A percentile compares a stretch with the other conserved stretches of the same genome.
These are phyloP conservation scores for Hoplostethus atlanticus DNA, from an alignment of 2,797 vertebrate genomes.

Conservation along the genomic window DNA sequence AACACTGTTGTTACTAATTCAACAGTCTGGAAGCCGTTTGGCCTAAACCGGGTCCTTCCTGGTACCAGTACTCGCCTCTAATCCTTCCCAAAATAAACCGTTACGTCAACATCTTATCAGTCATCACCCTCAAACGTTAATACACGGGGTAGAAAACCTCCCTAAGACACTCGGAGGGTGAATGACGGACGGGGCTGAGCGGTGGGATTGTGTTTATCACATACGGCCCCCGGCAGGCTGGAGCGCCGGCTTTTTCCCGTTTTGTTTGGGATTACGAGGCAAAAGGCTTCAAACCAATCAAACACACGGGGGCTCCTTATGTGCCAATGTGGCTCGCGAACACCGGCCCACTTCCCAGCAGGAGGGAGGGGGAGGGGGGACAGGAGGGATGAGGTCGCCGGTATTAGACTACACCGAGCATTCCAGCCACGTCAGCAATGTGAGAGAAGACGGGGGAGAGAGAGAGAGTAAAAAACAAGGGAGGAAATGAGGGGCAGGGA, in stretches of 20 bases:
- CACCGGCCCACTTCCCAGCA: conserved; percentile 60
- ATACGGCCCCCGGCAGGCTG: conserved; percentile 47
- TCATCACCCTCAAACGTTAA: conserved; percentile 64
- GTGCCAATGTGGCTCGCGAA: conserved; percentile 72
- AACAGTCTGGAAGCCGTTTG: conserved; percentile 54
- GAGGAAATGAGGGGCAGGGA: conserved; percentile 13
- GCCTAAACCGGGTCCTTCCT: conserved; percentile 45
- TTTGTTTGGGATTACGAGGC: conserved; percentile 81
- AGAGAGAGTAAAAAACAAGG: conserved; percentile 1
- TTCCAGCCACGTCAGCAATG: conserved; percentile 72
- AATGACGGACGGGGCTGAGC: conserved; percentile 42
- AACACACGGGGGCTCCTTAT: conserved; percentile 68
- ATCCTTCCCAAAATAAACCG: conserved; percentile 48
- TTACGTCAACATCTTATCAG: conserved; percentile 55
- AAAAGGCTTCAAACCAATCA: conserved; percentile 74
- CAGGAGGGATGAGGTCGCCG: conserved; percentile 51
- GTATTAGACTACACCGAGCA: conserved; percentile 39
- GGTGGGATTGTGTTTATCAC: conserved; percentile 64
- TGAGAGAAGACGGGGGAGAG: conserved; percentile 23
- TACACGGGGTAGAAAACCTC: conserved; percentile 18
- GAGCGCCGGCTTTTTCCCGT: conserved; percentile 64
- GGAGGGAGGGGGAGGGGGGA: not conserved
- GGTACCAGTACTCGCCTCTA: conserved; percentile 17
- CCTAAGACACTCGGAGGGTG: conserved; percentile 49
- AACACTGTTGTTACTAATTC: conserved; percentile 57